These are phyloP conservation scores for Atherix ibis DNA, from an alignment of 2,888 invertebrate species.

Conservation along the genomic window DNA sequence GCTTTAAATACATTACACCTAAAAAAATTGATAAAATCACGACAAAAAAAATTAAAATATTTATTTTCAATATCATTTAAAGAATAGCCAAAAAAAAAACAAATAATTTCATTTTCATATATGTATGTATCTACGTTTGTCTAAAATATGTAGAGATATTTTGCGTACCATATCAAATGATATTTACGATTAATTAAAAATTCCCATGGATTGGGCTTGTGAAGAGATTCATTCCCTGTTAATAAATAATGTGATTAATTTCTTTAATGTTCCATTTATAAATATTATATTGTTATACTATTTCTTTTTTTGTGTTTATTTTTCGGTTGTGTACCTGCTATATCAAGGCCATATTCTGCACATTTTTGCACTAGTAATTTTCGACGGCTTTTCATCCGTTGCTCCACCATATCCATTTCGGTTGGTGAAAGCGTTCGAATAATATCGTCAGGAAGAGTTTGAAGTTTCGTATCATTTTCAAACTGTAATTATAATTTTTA, in stretches of 20 bases:
- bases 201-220: slow-evolving; percentile 69
- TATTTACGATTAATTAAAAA: slow-evolving; percentile 66
- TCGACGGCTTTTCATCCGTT: slow-evolving; percentile 29
- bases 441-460: slow-evolving; percentile 29
- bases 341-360: slow-evolving; percentile 27
- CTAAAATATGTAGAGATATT: too few relatives aligned
- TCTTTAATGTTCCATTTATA: too few relatives aligned
- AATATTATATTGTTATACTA: too few relatives aligned
- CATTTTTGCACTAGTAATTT: slow-evolving; percentile 30
- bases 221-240: slow-evolving; percentile 30
- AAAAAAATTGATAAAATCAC: slow-evolving; percentile 15
- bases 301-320: too few relatives aligned
- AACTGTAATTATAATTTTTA: slow-evolving; percentile 17
- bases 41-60: neutral
- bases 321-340: slow-evolving; percentile 26
- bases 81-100: neutral
- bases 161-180: slow-evolving; percentile 57
- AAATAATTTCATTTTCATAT: neutral
- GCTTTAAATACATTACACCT: slow-evolving; percentile 71
- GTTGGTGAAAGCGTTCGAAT: slow-evolving; percentile 26
- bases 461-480: slow-evolving; percentile 29
- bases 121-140: too few relatives aligned
- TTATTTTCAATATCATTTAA: neutral
- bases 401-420: slow-evolving; percentile 30
- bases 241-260: too few relatives aligned